Evolutionary conservation across 2,113 vertebrate species (phyloP), one percentile per base, ranked within the genome.

Genomic region (Chloroceryle aenea): DNA sequence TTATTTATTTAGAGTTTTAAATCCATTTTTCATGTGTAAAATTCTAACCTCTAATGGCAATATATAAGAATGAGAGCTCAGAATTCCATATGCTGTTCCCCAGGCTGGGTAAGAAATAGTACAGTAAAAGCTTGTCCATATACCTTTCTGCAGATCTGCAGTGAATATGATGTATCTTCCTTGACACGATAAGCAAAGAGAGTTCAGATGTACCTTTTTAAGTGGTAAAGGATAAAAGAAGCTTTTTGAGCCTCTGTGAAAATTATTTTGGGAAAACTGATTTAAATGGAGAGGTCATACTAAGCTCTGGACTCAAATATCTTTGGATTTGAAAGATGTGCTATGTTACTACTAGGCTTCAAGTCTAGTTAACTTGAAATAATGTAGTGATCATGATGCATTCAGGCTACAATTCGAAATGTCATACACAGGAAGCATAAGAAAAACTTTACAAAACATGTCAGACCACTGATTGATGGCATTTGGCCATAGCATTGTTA

Each of bases 161-260:
- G 15, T 64, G 63, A 61, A 59, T 81, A 22, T 64, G 9, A 6
- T 9, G 2, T 27, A 22, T 40, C 27, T 89, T 14, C 78, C 43
- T 30, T 67, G 22, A 63, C 29, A 23, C 2, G 67, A 27, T 7
- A 45, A 7, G 30, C 4, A 17, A 75, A 29, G 7, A 17, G 2
- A 58, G 9, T 68, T 86, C 19, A n/a, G 27, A 45, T 74, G 26
- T 3, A 74, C 63, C 4, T 55, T 75, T 48, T 71, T 72, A 79
- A 56, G 20, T 23, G 62, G 2, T 4, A 68, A 89, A 64, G 7
- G 26, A 34, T 22, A 77, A 58, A 86, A 64, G 6, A 38, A 12
- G 0, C 0, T 61, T 85, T 87, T 55, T 56, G 4, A 75, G 3
- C 2, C 5, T 15, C 43, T 0, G 1, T 63, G 42, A 75, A 78